These are phyloP conservation scores for Piscicola geometra DNA, from an alignment of 2,888 invertebrate genomes.

Conservation along the genomic window DNA sequence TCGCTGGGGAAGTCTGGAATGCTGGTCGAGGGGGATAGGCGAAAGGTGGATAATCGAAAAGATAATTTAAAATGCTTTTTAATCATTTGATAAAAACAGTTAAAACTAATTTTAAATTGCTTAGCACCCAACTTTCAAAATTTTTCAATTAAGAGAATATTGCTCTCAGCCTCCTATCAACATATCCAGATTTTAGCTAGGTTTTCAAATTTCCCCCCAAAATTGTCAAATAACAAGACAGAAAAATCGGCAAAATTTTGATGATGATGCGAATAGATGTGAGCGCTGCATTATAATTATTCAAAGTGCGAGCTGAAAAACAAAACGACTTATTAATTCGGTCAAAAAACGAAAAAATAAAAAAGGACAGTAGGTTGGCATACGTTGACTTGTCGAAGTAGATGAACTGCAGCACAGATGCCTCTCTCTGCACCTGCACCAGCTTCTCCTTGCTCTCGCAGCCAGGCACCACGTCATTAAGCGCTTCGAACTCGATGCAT, in stretches of 20 bases:
- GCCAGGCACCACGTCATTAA: constrained; percentile 50
- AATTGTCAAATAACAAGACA: too few relatives aligned
- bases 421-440: constrained; percentile 79
- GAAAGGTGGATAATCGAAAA: too few relatives aligned
- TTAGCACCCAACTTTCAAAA: too few relatives aligned
- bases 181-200: too few relatives aligned
- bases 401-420: constrained; percentile 65
- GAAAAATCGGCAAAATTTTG: too few relatives aligned
- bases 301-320: background rate
- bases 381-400: constrained; percentile 52
- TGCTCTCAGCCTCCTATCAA: too few relatives aligned
- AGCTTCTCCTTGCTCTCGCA: constrained; percentile 76
- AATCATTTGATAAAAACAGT: too few relatives aligned
- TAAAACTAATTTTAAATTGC: too few relatives aligned
- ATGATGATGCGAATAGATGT: too few relatives aligned
- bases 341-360: background rate
- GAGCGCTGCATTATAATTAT: background rate
- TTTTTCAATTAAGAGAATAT: too few relatives aligned
- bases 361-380: constrained; percentile 19
- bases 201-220: too few relatives aligned
- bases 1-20: constrained; percentile 18
- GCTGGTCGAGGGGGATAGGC: background rate
- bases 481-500: constrained; percentile 61
- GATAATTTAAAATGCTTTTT: too few relatives aligned
- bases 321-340: background rate